Conservation (phyloP, 2,888 invertebrate species). For the Bugula neritina region DNA sequence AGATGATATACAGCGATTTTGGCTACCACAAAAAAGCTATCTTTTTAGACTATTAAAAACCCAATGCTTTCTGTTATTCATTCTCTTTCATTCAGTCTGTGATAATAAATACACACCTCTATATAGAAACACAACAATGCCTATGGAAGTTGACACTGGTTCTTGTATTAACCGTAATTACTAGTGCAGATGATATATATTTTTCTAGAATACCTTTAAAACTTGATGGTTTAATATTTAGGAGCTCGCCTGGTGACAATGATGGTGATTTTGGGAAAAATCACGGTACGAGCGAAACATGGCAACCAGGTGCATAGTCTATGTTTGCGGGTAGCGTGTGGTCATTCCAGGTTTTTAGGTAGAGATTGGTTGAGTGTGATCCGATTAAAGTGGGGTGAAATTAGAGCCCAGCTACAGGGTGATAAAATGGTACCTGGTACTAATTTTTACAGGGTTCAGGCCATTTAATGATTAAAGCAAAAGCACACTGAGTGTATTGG, state of each 20-base stretch:
- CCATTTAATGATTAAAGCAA: too few relatives aligned
- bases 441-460: too few relatives aligned
- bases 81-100: too few relatives aligned
- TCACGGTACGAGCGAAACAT: not conserved
- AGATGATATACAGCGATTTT: too few relatives aligned
- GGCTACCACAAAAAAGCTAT: too few relatives aligned
- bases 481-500: too few relatives aligned
- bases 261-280: not conserved
- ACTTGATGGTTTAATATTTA: not conserved
- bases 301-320: not conserved
- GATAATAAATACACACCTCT: too few relatives aligned
- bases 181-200: not conserved
- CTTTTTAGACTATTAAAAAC: too few relatives aligned
- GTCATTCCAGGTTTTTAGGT: not conserved
- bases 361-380: not conserved
- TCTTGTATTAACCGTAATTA: not conserved
- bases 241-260: not conserved
- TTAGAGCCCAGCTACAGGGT: not conserved
- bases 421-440: too few relatives aligned
- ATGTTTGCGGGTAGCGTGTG: not conserved
- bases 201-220: not conserved
- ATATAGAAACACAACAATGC: too few relatives aligned
- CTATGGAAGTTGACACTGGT: not conserved
- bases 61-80: too few relatives aligned
- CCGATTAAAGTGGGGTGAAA: not conserved